Evolutionary conservation across 1,140 invertebrate genomes (phyloP).

Genomic region (Solenopsis invicta): DNA sequence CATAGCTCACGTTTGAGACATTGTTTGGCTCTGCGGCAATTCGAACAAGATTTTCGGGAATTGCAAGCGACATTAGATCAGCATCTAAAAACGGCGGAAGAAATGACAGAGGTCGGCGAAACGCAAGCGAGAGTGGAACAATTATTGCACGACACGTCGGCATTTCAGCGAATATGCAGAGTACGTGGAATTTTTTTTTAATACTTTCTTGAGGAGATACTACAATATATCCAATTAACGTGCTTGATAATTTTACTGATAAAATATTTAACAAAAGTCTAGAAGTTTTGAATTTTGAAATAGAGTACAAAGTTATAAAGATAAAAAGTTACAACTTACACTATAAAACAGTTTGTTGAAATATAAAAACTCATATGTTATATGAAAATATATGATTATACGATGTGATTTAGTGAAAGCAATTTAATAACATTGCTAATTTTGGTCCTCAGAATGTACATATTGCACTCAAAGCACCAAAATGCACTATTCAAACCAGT

Average conservation of each 20-base stretch:
- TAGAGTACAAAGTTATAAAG: neutral
- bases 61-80: slow-evolving; percentile 91
- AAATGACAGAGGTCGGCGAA: slow-evolving; percentile 96
- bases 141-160: slow-evolving; percentile 92
- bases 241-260: slow-evolving; percentile 9
- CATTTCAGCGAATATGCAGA: slow-evolving; percentile 92
- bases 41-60: slow-evolving; percentile 95
- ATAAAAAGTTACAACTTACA: slow-evolving; percentile 3
- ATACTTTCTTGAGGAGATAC: neutral
- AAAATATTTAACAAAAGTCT: slow-evolving; percentile 24
- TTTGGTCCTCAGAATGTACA: slow-evolving; percentile 68
- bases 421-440: slow-evolving; percentile 43
- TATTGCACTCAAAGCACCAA: slow-evolving; percentile 70
- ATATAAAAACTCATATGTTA: neutral
- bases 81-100: slow-evolving; percentile 91
- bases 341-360: slow-evolving; percentile 31
- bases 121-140: slow-evolving; percentile 92
- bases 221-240: neutral
- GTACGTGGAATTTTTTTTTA: slow-evolving; percentile 83
- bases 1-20: slow-evolving; percentile 96
- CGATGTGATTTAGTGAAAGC: neutral
- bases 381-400: slow-evolving; percentile 36
- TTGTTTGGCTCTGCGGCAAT: slow-evolving; percentile 95
- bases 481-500: slow-evolving; percentile 73
- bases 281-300: slow-evolving; percentile 1